These are phyloP conservation scores for Coelopa frigida DNA, from an alignment of 1,140 invertebrate species.

Conservation along the genomic window DNA sequence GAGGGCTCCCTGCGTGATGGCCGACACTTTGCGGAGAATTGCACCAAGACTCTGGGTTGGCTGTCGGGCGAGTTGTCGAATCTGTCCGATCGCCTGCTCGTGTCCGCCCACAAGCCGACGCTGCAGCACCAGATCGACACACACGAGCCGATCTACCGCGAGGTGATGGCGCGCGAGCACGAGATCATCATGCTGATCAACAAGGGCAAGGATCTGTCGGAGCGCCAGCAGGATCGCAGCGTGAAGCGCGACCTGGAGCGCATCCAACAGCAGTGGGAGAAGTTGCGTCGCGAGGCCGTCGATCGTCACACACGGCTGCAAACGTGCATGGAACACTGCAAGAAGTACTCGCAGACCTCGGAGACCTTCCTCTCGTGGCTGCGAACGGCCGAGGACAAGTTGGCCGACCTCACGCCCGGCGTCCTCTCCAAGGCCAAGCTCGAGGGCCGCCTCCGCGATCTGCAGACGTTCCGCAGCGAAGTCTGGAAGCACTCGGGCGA, in stretches of 20 bases:
- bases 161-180: constrained; percentile 83
- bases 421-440: constrained; percentile 79
- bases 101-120: constrained; percentile 78
- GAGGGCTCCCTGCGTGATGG: constrained; percentile 77
- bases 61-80: constrained; percentile 68
- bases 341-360: constrained; percentile 77
- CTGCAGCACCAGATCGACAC: constrained; percentile 79
- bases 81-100: constrained; percentile 66
- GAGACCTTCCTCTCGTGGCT: constrained; percentile 87
- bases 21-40: constrained; percentile 78
- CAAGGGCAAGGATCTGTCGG: constrained; percentile 73
- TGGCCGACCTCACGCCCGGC: constrained; percentile 69
- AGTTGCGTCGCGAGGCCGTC: constrained; percentile 74
- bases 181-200: constrained; percentile 91
- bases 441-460: constrained; percentile 81
- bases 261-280: constrained; percentile 84
- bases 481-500: constrained; percentile 85
- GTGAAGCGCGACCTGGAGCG: constrained; percentile 71
- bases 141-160: constrained; percentile 82
- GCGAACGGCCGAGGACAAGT: constrained; percentile 74
- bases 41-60: constrained; percentile 82
- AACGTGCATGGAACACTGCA: constrained; percentile 85
- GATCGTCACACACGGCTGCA: constrained; percentile 78
- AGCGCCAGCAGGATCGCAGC: constrained; percentile 52
- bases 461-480: constrained; percentile 86